Evolutionary conservation across 2,797 vertebrate genomes (phyloP).

Genomic region (Rhinatrema bivittatum): DNA sequence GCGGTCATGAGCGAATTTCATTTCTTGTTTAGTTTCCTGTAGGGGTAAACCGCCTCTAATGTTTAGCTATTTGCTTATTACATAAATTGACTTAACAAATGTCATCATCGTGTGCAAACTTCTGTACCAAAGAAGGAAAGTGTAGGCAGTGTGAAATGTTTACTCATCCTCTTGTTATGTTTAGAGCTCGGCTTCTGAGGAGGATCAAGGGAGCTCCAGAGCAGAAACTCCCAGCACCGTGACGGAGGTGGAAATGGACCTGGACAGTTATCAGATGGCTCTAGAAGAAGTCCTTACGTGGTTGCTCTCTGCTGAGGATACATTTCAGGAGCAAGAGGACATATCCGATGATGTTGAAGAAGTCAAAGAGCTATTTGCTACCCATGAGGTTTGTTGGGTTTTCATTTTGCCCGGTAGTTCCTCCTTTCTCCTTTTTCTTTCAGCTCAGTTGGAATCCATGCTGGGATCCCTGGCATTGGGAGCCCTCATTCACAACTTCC

Average conservation of each 20-base stretch:
- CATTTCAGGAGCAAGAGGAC: constrained; percentile 81
- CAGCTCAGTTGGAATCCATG: no score
- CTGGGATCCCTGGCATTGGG: no score
- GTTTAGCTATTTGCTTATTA: no score
- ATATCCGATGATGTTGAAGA: constrained; percentile 92
- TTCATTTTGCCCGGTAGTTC: not conserved
- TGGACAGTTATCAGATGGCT: constrained; percentile 89
- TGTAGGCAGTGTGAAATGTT: no score
- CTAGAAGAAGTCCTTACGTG: constrained; percentile 96
- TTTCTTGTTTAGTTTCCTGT: no score
- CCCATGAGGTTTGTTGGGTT: constrained; percentile 82
- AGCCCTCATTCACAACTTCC: no score
- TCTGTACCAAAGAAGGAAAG: no score
- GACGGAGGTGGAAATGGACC: constrained; percentile 75
- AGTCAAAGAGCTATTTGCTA: constrained; percentile 94
- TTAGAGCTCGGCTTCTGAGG: constrained; percentile 32
- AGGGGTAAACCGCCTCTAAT: no score
- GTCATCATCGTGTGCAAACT: no score
- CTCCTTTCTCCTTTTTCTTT: not conserved
- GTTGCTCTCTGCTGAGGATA: constrained; percentile 88
- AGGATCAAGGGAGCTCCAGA: constrained; percentile 46
- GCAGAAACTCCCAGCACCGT: constrained; percentile 66
- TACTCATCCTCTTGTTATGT: no score
- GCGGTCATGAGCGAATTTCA: no score
- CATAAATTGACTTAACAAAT: no score